These are phyloP conservation scores for Emydura subglobosa DNA, from an alignment of 2,113 vertebrate species.

Conservation along the genomic window DNA sequence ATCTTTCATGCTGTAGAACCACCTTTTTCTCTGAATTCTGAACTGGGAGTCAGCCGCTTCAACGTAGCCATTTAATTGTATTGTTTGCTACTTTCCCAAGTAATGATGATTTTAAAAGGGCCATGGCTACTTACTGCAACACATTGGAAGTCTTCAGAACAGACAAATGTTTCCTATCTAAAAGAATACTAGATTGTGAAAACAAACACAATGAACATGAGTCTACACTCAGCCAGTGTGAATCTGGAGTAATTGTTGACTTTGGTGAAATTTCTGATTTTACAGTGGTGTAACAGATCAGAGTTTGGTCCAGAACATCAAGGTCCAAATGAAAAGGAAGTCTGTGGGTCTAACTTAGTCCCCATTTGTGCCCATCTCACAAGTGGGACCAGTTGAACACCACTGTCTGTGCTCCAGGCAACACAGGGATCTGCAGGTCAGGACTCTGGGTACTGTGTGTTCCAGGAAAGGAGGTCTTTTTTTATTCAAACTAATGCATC, in stretches of 20 bases:
- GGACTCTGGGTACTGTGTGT: not conserved
- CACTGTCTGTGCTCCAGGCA: not conserved
- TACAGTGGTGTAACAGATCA: not conserved
- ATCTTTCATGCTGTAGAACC: not conserved
- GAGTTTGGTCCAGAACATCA: not conserved
- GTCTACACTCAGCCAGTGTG: not conserved
- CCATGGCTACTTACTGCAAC: not conserved
- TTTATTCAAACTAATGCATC: not conserved
- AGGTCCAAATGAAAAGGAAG: not conserved
- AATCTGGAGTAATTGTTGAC: not conserved
- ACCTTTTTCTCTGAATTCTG: not conserved
- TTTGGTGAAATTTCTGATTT: not conserved
- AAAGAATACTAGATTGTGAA: not conserved
- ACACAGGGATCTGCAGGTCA: not conserved
- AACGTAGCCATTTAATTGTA: conserved; percentile 39
- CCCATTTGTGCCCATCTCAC: not conserved
- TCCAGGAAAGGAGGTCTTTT: not conserved
- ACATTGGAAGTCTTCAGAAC: not conserved
- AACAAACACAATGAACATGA: not conserved
- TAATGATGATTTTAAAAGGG: conserved; percentile 28
- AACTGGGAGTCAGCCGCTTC: not conserved
- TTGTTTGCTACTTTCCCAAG: conserved; percentile 53
- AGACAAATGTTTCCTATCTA: not conserved
- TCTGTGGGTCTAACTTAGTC: not conserved
- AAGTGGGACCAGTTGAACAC: not conserved